These are phyloP conservation scores for Laspeyria flexula DNA, from an alignment of 2,888 invertebrate species.

Conservation along the genomic window DNA sequence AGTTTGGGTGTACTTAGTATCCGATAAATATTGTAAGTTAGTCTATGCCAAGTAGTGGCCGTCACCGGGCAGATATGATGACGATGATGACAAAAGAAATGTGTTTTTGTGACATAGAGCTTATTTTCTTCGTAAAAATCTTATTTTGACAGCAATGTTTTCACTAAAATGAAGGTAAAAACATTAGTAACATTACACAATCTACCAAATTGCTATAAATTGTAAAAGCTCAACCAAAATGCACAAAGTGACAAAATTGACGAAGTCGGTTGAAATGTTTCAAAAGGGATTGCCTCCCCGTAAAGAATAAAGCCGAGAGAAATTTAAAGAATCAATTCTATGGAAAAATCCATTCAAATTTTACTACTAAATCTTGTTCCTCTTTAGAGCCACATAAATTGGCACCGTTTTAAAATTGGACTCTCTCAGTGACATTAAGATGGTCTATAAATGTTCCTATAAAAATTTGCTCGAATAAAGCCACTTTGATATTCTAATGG, in stretches of 20 bases:
- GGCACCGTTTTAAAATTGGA: constrained; percentile 18
- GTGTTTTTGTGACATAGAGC: too few relatives aligned
- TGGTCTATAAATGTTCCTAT: constrained; percentile 15
- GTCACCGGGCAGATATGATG: too few relatives aligned
- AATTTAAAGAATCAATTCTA: constrained; percentile 1
- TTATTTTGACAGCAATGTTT: too few relatives aligned
- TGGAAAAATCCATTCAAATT: constrained; percentile 1
- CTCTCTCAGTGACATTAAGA: constrained; percentile 15
- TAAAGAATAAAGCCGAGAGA: background rate
- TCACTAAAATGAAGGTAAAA: too few relatives aligned
- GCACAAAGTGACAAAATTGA: background rate
- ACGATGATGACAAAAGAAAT: too few relatives aligned
- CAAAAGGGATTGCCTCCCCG: background rate
- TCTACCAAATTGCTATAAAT: background rate
- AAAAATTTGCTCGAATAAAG: constrained; percentile 17
- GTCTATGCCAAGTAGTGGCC: too few relatives aligned
- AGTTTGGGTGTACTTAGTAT: too few relatives aligned
- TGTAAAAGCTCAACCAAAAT: background rate
- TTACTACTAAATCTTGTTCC: constrained; percentile 1
- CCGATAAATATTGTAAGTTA: too few relatives aligned
- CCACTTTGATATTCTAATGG: constrained; percentile 18
- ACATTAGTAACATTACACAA: background rate
- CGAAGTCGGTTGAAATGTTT: background rate
- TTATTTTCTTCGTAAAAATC: too few relatives aligned
- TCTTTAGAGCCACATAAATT: constrained; percentile 27